Conservation (phyloP, 2,797 vertebrate species). For the Remorina albescens region DNA sequence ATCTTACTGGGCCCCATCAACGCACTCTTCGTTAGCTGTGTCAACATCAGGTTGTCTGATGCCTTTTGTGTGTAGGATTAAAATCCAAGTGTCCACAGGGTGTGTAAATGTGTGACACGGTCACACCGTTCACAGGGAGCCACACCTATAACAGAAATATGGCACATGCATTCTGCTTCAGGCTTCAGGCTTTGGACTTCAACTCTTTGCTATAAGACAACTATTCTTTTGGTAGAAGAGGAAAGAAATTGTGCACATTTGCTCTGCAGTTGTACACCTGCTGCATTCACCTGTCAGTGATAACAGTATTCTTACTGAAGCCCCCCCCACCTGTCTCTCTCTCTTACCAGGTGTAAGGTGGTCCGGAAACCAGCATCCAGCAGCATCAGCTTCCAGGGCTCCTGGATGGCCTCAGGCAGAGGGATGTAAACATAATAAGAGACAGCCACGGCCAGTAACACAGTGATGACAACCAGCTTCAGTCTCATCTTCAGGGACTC, state of each 20-base stretch:
- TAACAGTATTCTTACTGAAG: background rate
- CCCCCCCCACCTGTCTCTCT: too few relatives aligned
- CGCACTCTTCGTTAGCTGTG: too few relatives aligned
- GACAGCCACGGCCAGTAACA: constrained; percentile 75
- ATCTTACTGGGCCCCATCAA: background rate
- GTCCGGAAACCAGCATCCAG: constrained; percentile 87
- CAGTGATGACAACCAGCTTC: constrained; percentile 73
- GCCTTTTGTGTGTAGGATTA: constrained; percentile 12
- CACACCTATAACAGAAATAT: background rate
- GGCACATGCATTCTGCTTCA: background rate
- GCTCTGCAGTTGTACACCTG: background rate
- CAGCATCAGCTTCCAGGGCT: constrained; percentile 93
- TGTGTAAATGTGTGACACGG: background rate
- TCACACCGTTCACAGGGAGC: background rate
- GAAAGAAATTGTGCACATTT: background rate
- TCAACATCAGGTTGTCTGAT: too few relatives aligned
- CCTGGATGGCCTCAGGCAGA: constrained; percentile 86
- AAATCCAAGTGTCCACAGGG: constrained; percentile 25
- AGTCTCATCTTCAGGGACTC: constrained; percentile 81
- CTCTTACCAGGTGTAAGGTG: constrained; percentile 87
- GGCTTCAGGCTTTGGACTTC: too few relatives aligned
- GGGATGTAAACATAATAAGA: constrained; percentile 92
- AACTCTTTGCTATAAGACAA: too few relatives aligned
- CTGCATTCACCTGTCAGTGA: background rate
- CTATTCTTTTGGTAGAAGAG: background rate